phyloP scores from a whole-genome alignment of 92 coral and sea anemone species.

The Muricea muricata region DNA sequence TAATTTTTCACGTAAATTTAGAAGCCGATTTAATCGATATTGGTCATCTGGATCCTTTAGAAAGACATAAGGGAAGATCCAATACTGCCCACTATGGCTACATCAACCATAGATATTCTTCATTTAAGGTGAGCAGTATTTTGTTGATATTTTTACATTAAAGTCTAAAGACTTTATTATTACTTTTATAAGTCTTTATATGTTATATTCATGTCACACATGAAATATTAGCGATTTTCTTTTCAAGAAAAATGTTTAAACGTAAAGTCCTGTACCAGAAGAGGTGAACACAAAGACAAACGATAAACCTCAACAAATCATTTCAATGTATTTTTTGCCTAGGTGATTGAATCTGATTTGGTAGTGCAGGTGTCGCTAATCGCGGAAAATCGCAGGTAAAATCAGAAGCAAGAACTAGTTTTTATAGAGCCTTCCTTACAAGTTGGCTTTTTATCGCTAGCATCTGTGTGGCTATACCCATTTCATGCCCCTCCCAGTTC shows the following conservation, averaged over 20 bases:
- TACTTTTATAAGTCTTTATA: no score
- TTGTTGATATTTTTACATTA: no score
- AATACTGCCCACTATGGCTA: conserved; percentile 74
- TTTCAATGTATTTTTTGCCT: no score
- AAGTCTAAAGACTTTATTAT: no score
- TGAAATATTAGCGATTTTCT: no score
- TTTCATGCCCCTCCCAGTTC: neutral
- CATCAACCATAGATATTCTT: conserved; percentile 90
- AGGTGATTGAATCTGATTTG: conserved; percentile 92
- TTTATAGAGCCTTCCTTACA: no score
- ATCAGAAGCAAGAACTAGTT: neutral
- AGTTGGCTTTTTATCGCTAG: no score
- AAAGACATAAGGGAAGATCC: conserved; percentile 81
- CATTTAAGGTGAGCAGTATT: conserved; percentile 70
- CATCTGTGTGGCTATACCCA: neutral
- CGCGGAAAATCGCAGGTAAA: conserved; percentile 90
- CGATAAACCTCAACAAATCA: no score
- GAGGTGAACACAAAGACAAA: no score
- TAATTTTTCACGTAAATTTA: conserved; percentile 22
- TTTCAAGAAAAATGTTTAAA: no score
- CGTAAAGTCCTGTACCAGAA: no score
- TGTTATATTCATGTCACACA: no score
- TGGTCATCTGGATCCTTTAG: conserved; percentile 93
- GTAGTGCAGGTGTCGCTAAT: conserved; percentile 95
- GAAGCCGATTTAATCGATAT: conserved; percentile 86